Base-by-base conservation (phyloP, 2,797 vertebrate species). In the Pteronotus mesoamericanus region DNA sequence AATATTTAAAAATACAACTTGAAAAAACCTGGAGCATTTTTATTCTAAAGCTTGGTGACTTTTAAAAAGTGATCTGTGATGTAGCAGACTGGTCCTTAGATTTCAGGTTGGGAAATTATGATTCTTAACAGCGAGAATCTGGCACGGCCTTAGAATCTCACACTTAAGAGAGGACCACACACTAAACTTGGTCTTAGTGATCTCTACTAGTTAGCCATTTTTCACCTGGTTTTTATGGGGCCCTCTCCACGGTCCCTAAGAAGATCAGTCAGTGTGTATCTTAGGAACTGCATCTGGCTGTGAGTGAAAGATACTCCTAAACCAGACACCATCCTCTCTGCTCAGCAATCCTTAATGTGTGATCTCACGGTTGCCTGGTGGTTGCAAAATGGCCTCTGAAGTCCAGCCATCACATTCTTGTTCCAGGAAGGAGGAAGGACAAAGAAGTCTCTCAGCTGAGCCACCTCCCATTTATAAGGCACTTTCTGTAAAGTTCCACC, bases 11-110 rank as follows among this genome's bases (percentile, higher is more conserved):
- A 82, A 57, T 51, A 69, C n/a, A 78, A 44, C 32, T 86, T 92
- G 34, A 64, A 77, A 85, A 94, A 89, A 91, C 42, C 26, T 39
- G 14, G 74, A 91, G 18, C 39, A 75, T 87, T 68, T 95, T 96
- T 84, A 46, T 82, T 72, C 14, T 51, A 59, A 95, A 94, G 85
- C 44, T 57, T 59, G 7, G 57, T 29, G 74, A 34, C 69, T 85
- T 64, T 64, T n/a, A 64, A 64, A 64, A n/a, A 64, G 61, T n/a
- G 14, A n/a, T 11, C 26, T 87, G 42, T 94, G 85, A 39, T 80
- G 80, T 94, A 46, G 59, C 75, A 77, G 75, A 29, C 64, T 51
- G 26, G 37, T 71, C 39, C 37, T 92, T 86, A 77, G 85, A 77
- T 92, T 92, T 92, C 68, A 68, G 29, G 75, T 84, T 84, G 64